These are phyloP conservation scores for Crematogaster levior DNA, from an alignment of 2,888 invertebrate genomes.

Conservation along the genomic window DNA sequence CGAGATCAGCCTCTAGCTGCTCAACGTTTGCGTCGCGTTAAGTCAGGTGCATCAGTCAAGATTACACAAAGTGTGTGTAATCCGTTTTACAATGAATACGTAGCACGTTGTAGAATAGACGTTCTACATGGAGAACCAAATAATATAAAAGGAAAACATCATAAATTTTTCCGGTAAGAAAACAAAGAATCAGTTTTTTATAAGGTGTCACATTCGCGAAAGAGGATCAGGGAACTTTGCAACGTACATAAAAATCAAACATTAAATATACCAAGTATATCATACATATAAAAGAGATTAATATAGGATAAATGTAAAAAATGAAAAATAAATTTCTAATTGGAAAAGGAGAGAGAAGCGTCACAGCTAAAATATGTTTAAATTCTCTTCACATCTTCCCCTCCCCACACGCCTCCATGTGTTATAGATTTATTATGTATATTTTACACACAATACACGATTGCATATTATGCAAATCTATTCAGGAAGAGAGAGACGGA, in stretches of 20 bases:
- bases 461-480: not conserved
- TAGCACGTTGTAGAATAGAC: not conserved
- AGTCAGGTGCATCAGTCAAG: slow-evolving; percentile 15
- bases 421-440: not conserved
- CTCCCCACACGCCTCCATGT: not conserved
- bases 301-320: not conserved
- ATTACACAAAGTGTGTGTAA: slow-evolving; percentile 16
- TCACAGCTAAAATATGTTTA: not conserved
- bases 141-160: not conserved
- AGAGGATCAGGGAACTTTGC: not conserved
- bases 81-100: slow-evolving; percentile 23
- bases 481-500: not conserved
- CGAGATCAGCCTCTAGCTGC: not conserved
- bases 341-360: not conserved
- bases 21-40: slow-evolving; percentile 1
- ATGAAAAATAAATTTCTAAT: not conserved
- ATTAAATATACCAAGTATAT: not conserved
- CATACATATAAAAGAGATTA: not conserved
- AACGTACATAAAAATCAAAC: not conserved
- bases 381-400: not conserved
- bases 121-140: not conserved
- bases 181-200: not conserved
- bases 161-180: not conserved
- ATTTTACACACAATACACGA: not conserved
- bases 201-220: not conserved